Percentiles rank a stretch among this genome's conserved stretches.
Conservation (phyloP, 2,797 vertebrate species). For the Tolypeutes matacus region DNA sequence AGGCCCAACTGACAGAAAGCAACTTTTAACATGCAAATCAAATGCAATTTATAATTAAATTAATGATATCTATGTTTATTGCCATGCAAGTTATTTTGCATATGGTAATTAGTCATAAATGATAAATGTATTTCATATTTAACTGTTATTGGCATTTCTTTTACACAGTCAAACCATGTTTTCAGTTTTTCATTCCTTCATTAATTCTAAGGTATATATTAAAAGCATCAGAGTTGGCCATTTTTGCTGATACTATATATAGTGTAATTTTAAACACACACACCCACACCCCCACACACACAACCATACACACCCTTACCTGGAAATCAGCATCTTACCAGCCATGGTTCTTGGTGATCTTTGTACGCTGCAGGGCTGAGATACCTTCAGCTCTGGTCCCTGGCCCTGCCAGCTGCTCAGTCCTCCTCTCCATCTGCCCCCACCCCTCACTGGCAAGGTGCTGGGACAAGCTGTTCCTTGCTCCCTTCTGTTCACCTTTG, state of each 20-base stretch:
- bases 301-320: background rate
- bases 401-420: background rate
- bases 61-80: constrained; percentile 10
- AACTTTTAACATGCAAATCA: constrained; percentile 41
- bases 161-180: constrained; percentile 24
- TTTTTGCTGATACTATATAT: constrained; percentile 24
- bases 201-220: constrained; percentile 33
- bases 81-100: constrained; percentile 45
- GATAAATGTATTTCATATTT: constrained; percentile 45
- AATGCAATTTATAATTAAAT: constrained; percentile 50
- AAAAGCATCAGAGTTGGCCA: constrained; percentile 47
- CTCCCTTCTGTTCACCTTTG: background rate
- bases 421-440: background rate
- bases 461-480: background rate
- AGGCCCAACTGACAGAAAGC: constrained; percentile 34
- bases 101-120: constrained; percentile 64
- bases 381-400: background rate
- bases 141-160: constrained; percentile 62
- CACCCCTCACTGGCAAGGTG: background rate
- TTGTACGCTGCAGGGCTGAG: background rate
- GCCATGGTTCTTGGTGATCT: background rate
- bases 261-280: background rate
- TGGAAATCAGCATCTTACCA: background rate
- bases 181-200: constrained; percentile 63
- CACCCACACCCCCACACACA: background rate